phyloP scores from a whole-genome alignment of 2,888 invertebrate genomes.

The Gortyna flavago region DNA sequence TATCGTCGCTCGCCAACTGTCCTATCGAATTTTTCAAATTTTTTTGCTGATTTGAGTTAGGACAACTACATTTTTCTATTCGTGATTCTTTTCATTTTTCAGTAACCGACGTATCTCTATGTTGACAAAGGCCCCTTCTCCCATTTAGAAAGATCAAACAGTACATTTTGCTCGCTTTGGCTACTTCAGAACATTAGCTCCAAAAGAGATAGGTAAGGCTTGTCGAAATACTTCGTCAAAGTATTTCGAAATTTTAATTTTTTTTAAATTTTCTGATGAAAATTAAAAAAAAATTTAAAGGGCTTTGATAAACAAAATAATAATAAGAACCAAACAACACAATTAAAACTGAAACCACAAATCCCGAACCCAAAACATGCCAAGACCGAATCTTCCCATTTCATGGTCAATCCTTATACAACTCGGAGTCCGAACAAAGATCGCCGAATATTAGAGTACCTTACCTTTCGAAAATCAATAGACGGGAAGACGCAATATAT shows the following conservation, averaged over 20 bases:
- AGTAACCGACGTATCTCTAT: too few species aligned
- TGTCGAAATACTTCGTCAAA: not conserved
- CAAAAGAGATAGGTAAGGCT: too few species aligned
- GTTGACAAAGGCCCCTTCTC: not conserved
- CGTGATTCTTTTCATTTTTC: too few species aligned
- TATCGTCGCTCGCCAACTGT: too few species aligned
- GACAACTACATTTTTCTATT: too few species aligned
- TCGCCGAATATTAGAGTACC: conserved; percentile 54
- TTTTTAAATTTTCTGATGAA: too few species aligned
- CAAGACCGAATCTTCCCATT: conserved; percentile 8
- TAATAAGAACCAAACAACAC: not conserved
- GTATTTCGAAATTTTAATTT: too few species aligned
- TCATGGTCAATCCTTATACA: conserved; percentile 34
- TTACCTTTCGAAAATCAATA: conserved; percentile 68
- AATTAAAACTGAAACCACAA: not conserved
- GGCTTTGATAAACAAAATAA: too few species aligned
- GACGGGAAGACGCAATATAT: conserved; percentile 66
- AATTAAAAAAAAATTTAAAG: not conserved
- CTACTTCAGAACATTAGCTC: not conserved
- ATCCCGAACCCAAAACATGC: not conserved
- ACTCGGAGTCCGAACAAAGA: conserved; percentile 48
- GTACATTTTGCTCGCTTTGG: not conserved
- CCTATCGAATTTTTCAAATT: too few species aligned
- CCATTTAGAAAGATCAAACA: not conserved
- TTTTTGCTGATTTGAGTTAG: too few species aligned